Conservation (phyloP, 2,888 invertebrate species). For the Tiliacea citrago region DNA sequence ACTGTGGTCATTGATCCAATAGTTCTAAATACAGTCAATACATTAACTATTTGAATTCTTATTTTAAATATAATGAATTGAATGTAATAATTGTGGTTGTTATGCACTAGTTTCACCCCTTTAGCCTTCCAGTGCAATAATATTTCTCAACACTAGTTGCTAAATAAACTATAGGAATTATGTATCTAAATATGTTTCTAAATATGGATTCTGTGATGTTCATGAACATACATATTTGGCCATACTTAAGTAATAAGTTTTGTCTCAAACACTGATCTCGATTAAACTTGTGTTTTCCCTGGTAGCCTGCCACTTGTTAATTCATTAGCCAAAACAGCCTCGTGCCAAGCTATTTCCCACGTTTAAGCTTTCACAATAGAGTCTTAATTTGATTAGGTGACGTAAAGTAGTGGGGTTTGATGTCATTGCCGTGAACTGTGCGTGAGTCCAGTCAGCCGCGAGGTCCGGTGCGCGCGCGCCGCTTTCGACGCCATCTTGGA, state of each 20-base stretch:
- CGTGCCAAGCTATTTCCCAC: slow-evolving; percentile 56
- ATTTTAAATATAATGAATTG: neutral
- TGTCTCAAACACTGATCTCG: slow-evolving; percentile 34
- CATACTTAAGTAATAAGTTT: slow-evolving; percentile 20
- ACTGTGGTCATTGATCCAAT: neutral
- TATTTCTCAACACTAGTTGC: neutral
- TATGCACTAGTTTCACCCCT: too few relatives aligned
- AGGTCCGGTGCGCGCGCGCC: slow-evolving; percentile 81
- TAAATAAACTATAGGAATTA: neutral
- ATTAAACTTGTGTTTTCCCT: slow-evolving; percentile 80
- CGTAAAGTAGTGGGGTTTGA: slow-evolving; percentile 75
- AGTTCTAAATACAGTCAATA: neutral
- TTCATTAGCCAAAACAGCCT: slow-evolving; percentile 71
- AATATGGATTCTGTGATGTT: neutral
- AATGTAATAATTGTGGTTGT: too few relatives aligned
- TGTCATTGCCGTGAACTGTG: slow-evolving; percentile 80
- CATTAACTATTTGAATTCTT: neutral
- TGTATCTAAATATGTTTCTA: neutral
- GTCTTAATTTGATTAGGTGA: slow-evolving; percentile 61
- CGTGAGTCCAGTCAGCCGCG: slow-evolving; percentile 83
- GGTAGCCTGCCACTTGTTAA: slow-evolving; percentile 79
- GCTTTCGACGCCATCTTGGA: slow-evolving; percentile 73
- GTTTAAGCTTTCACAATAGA: slow-evolving; percentile 61
- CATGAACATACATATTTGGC: slow-evolving; percentile 3
- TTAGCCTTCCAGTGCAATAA: neutral